A percentile compares a stretch with the other conserved stretches of the same genome.
These are phyloP conservation scores for Electrona antarctica DNA, from an alignment of 2,113 vertebrate genomes.

Conservation along the genomic window DNA sequence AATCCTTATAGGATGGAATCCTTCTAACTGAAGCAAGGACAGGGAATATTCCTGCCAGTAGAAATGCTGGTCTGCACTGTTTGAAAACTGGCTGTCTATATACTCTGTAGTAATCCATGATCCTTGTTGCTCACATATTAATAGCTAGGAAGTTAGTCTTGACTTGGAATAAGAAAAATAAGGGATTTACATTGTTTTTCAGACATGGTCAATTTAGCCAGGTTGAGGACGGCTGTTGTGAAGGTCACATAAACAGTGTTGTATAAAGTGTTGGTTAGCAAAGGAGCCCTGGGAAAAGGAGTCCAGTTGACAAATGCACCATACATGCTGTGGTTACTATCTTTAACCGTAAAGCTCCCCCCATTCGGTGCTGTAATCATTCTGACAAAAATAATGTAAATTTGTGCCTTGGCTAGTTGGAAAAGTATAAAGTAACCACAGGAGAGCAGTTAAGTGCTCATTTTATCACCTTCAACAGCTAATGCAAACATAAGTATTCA, in stretches of 20 bases:
- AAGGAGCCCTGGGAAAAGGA: slow-evolving; percentile 56
- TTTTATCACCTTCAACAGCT: slow-evolving; percentile 42
- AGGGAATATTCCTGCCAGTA: slow-evolving; percentile 18
- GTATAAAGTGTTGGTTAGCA: slow-evolving; percentile 42
- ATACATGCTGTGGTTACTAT: slow-evolving; percentile 3
- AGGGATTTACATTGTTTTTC: slow-evolving; percentile 15
- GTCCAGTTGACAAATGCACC: slow-evolving; percentile 39
- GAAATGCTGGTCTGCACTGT: slow-evolving; percentile 19
- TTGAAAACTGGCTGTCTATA: slow-evolving; percentile 18
- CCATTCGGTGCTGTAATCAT: slow-evolving; percentile 15
- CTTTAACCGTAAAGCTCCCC: slow-evolving; percentile 29
- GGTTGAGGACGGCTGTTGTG: slow-evolving; percentile 54
- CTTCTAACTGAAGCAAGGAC: slow-evolving; percentile 52
- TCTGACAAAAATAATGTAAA: slow-evolving; percentile 35
- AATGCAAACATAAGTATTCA: slow-evolving; percentile 57
- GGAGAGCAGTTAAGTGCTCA: slow-evolving; percentile 41
- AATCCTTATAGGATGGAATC: slow-evolving; percentile 44
- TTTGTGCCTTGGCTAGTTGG: slow-evolving; percentile 13
- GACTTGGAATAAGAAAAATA: slow-evolving; percentile 14
- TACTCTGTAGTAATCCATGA: too few relatives aligned
- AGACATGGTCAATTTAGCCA: slow-evolving; percentile 63
- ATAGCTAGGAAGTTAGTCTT: background rate
- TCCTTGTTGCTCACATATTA: too few relatives aligned
- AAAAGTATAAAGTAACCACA: slow-evolving; percentile 44
- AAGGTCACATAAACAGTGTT: slow-evolving; percentile 54